A percentile compares a stretch with the other conserved stretches of the same genome.
phyloP scores from a whole-genome alignment of 2,797 vertebrate genomes.

The Rhinogobio ventralis region DNA sequence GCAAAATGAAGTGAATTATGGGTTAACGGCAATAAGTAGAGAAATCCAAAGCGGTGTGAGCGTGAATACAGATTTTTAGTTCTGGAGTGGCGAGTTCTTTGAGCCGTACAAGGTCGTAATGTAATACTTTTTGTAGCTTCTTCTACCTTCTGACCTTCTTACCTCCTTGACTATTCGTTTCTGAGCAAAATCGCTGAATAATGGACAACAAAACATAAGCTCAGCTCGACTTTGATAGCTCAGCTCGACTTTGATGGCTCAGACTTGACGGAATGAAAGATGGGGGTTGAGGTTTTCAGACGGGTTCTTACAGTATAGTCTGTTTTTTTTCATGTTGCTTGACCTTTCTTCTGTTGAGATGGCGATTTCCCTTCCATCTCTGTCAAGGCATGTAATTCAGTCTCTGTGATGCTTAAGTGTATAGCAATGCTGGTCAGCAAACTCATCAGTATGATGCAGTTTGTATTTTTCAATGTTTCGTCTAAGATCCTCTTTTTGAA shows the following conservation, averaged over 20 bases:
- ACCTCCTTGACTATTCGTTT: neutral
- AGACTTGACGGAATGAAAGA: constrained; percentile 17
- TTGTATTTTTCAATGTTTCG: neutral
- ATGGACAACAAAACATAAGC: constrained; percentile 14
- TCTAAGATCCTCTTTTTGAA: neutral
- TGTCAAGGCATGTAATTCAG: constrained; percentile 48
- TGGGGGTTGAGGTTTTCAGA: constrained; percentile 31
- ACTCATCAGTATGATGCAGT: constrained; percentile 1
- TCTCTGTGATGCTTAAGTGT: constrained; percentile 41
- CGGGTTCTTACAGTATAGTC: constrained; percentile 25
- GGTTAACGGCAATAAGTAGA: constrained; percentile 1
- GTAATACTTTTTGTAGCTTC: neutral
- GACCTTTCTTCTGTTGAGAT: constrained; percentile 51
- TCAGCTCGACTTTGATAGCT: constrained; percentile 25
- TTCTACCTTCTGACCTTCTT: neutral
- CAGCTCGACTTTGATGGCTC: constrained; percentile 28
- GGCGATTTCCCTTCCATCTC: constrained; percentile 41
- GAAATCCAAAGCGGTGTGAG: neutral
- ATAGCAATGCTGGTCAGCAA: constrained; percentile 36
- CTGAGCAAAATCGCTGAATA: constrained; percentile 12
- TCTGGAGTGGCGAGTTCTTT: constrained; percentile 4
- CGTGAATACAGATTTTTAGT: constrained; percentile 22
- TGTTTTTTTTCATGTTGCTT: constrained; percentile 36
- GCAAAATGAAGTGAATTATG: constrained; percentile 34
- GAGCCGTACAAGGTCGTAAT: neutral